Evolutionary conservation across 2,113 vertebrate species (phyloP), one percentile per base, ranked within the genome.

Genomic region (Gopherus flavomarginatus): DNA sequence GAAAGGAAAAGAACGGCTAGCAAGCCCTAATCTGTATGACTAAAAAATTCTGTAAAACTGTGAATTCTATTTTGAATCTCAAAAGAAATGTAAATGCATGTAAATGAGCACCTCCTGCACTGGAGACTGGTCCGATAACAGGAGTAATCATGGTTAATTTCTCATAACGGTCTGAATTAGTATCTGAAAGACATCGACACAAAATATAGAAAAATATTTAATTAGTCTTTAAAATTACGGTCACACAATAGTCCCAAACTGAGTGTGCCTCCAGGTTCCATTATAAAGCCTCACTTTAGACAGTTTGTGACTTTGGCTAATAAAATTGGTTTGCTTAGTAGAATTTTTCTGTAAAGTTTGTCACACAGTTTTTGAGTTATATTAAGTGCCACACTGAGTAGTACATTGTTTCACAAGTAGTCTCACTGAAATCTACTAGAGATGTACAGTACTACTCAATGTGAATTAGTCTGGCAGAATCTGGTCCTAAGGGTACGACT

Each of bases 251-350:
- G 50, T 85, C 81, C 52, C 65, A 85, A 94, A 80, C 95, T 81
- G 79, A 93, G 35, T 54, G 75, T 35, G 53, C 59, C 85, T 12
- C 17, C 44, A 69, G 52, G 49, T 62, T 62, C 59, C 59, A 35
- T 86, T 95, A 47, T 75, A 53, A 90, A 82, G 50, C 75, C n/a
- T n/a, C 35, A 4, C 83, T 42, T 90, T 96, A 89, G 91, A 95
- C 50, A 95, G 92, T 72, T 84, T 85, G 62, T 69, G 86, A 75
- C 62, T 95, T 56, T 94, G 87, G 80, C 78, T 91, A 94, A 72
- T 90, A 72, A 96, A 94, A 82, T 83, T n/a, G 90, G 78, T 95
- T 88, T 69, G 27, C 93, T 89, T 65, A 87, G 75, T 88, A 81
- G 91, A 52, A 95, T 91, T 89, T 50, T 47, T 78, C 65, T 93